Percentiles rank a stretch among this genome's conserved stretches.
Conservation (phyloP, 1,140 invertebrate species). For the Musca vetustissima region DNA sequence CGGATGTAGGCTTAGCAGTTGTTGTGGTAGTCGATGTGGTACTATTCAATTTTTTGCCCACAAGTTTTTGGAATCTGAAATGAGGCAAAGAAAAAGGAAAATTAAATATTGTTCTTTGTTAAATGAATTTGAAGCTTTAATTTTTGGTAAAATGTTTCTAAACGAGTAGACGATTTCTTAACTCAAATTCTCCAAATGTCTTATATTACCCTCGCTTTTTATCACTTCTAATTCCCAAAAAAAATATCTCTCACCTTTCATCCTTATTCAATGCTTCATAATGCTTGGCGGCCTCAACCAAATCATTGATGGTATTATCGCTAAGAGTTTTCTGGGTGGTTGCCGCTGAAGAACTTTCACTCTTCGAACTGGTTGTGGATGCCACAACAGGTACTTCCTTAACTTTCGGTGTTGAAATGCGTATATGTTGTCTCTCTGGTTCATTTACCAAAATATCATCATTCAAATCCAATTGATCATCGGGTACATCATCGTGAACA, state of each 20-base stretch:
- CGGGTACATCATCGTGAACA: slow-evolving; percentile 32
- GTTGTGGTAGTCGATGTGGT: slow-evolving; percentile 26
- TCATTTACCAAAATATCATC: slow-evolving; percentile 29
- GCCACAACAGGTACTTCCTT: slow-evolving; percentile 29
- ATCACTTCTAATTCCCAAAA: too few species aligned
- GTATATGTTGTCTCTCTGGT: slow-evolving; percentile 21
- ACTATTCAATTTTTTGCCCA: slow-evolving; percentile 38
- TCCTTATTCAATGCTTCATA: slow-evolving; percentile 45
- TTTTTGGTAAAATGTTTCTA: too few species aligned
- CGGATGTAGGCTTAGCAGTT: slow-evolving; percentile 8
- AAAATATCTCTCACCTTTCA: slow-evolving; percentile 39
- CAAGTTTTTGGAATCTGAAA: slow-evolving; percentile 46
- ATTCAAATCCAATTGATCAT: slow-evolving; percentile 37
- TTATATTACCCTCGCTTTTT: too few species aligned
- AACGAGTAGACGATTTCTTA: too few species aligned
- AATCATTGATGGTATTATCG: slow-evolving; percentile 41
- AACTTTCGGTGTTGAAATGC: slow-evolving; percentile 45
- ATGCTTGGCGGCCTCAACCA: slow-evolving; percentile 49
- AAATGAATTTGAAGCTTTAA: too few species aligned
- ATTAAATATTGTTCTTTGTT: too few species aligned
- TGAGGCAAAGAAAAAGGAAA: neutral
- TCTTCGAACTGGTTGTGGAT: slow-evolving; percentile 4
- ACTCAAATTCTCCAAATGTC: too few species aligned
- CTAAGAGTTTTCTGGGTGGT: slow-evolving; percentile 34
- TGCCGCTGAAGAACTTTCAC: neutral